Base-by-base conservation (phyloP, 2,888 invertebrate genomes). In the Cantharis flavilabris region DNA sequence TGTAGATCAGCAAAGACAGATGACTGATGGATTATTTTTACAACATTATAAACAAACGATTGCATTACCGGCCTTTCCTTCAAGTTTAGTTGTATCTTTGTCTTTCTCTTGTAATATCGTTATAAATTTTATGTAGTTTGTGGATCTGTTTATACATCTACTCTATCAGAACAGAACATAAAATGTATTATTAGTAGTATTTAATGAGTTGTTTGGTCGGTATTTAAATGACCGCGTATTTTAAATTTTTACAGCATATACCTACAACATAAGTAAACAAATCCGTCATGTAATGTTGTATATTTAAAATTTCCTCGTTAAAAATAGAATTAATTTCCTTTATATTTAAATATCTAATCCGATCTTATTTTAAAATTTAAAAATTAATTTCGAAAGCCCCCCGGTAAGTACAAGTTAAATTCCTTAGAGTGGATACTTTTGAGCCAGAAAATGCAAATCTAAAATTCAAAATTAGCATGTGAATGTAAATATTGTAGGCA, bases 21-120 rank as follows among this genome's bases (percentile, higher is more conserved):
- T 88, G 88, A 88, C 87, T 88, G 88, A 88, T 87, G 86, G 87
- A 86, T 88, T 88, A 88, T 88, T 88, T 88, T 88, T 86, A 86
- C 86, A 85, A 83, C 85, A 87, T 86, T 85, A 83, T 88, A 88
- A 88, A 87, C 87, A 88, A 87, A 87, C 86, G 86, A 85, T 86
- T 82, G 80, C 77, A 80, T 82, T 81, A 82, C 82, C 75, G 71
- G 79, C 73, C 77, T 76, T 79, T 80, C 78, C 76, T 79, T 76
- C 78, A 75, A 71, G 71, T 75, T 72, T 80, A 79, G 71, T 79
- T 75, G 79, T 81, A 78, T 81, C 77, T 73, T 73, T 78, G 78
- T 78, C 75, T 72, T 71, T 64, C 71, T 63, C 74, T 69, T 69
- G 65, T 33, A 14, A 23, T 33, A 69, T 64, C 62, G 74, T 70